Evolutionary conservation across 2,888 invertebrate genomes (phyloP).

Genomic region (Eupithecia insigniata): DNA sequence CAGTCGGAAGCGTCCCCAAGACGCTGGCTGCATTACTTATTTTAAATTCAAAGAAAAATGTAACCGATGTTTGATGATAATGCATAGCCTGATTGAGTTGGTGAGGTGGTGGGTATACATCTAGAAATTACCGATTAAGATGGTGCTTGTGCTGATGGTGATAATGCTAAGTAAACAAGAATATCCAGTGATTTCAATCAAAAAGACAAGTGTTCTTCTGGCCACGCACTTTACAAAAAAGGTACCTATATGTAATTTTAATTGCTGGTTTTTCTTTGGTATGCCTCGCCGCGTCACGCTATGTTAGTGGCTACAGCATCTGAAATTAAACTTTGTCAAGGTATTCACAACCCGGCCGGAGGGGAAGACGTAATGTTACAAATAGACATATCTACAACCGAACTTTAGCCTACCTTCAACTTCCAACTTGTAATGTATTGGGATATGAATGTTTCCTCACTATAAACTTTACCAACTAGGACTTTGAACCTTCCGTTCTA

Average conservation of each 20-base stretch:
- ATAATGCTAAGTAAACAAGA: background rate
- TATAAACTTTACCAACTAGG: conserved; percentile 18
- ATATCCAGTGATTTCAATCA: background rate
- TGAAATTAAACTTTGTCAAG: conserved; percentile 41
- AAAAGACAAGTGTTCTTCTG: background rate
- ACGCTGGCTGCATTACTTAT: too few relatives aligned
- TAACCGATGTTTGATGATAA: too few relatives aligned
- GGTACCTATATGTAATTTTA: background rate
- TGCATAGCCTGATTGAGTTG: too few relatives aligned
- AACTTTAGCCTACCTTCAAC: conserved; percentile 48
- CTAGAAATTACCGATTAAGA: too few relatives aligned
- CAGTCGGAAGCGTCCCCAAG: too few relatives aligned
- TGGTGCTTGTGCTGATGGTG: background rate
- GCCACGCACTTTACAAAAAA: background rate
- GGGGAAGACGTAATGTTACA: conserved; percentile 53
- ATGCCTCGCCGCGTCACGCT: conserved; percentile 6
- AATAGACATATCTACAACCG: conserved; percentile 59
- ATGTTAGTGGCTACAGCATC: conserved; percentile 26
- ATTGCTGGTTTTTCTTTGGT: background rate
- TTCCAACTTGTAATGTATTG: conserved; percentile 27
- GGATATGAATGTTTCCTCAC: conserved; percentile 25
- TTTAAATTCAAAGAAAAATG: too few relatives aligned
- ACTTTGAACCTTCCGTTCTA: conserved; percentile 16
- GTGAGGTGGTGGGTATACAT: too few relatives aligned
- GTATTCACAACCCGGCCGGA: conserved; percentile 33